These are phyloP conservation scores for Tetrax tetrax DNA, from an alignment of 2,113 vertebrate species.

Conservation along the genomic window DNA sequence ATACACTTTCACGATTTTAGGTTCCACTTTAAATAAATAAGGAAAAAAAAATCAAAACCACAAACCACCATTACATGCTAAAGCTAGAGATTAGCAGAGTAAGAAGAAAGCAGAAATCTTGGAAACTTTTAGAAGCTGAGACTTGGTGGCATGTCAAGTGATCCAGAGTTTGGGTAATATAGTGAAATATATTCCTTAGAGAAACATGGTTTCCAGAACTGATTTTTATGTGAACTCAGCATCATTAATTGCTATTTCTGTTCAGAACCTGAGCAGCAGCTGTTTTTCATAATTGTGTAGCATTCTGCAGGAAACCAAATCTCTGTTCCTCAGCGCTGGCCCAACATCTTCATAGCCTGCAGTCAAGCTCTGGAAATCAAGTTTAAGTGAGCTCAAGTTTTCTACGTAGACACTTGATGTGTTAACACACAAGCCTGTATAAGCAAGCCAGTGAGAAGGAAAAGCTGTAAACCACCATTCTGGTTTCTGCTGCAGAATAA, in stretches of 20 bases:
- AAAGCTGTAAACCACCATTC: not conserved
- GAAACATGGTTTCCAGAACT: not conserved
- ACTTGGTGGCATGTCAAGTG: not conserved
- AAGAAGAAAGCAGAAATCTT: not conserved
- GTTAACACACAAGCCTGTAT: not conserved
- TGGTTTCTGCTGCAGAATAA: not conserved
- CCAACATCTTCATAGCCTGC: not conserved
- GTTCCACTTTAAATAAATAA: not conserved
- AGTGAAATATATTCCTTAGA: not conserved
- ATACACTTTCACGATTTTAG: not conserved
- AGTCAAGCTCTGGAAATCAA: not conserved
- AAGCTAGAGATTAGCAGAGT: not conserved
- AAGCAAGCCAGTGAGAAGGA: not conserved
- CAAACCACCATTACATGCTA: not conserved
- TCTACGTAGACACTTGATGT: not conserved
- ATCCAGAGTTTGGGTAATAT: not conserved
- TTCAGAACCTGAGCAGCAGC: not conserved
- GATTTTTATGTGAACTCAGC: not conserved
- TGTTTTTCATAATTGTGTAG: not conserved
- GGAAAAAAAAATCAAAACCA: not conserved
- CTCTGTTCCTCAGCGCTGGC: not conserved
- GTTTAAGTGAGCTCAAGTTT: not conserved
- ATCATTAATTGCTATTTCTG: not conserved
- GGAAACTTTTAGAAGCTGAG: not conserved
- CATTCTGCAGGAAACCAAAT: not conserved